Conservation (phyloP, 2,797 vertebrate genomes). For the Agapornis canus region DNA sequence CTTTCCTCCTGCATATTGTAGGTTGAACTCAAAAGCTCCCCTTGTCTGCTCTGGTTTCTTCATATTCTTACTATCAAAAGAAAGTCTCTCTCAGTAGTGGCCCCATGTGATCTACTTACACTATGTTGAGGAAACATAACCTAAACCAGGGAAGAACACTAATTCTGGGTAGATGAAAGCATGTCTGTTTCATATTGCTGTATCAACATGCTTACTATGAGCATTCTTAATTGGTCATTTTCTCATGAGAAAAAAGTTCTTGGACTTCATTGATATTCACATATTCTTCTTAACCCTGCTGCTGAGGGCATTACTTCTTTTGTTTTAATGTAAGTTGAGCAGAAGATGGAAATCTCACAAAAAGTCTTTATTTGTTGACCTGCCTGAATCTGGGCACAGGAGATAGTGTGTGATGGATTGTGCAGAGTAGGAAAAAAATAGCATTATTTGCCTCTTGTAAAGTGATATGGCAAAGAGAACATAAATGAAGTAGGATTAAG, state of each 20-base stretch:
- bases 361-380: constrained; percentile 20
- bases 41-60: background rate
- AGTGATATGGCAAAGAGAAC: background rate
- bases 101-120: background rate
- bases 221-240: background rate
- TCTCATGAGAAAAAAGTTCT: background rate
- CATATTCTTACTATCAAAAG: background rate
- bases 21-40: background rate
- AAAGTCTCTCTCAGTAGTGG: background rate
- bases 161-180: background rate
- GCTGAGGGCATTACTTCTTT: background rate
- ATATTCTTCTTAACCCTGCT: background rate
- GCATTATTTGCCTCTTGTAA: background rate
- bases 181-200: rapidly evolving
- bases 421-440: background rate
- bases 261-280: background rate
- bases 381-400: background rate
- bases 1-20: background rate
- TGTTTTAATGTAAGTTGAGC: constrained; percentile 1
- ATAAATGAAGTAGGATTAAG: background rate
- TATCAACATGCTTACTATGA: background rate
- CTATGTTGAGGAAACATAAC: background rate
- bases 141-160: background rate
- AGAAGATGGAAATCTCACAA: constrained; percentile 25
- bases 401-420: constrained; percentile 53